These are phyloP conservation scores for Drosophila serrata DNA, from an alignment of 1,140 invertebrate species.

Conservation along the genomic window DNA sequence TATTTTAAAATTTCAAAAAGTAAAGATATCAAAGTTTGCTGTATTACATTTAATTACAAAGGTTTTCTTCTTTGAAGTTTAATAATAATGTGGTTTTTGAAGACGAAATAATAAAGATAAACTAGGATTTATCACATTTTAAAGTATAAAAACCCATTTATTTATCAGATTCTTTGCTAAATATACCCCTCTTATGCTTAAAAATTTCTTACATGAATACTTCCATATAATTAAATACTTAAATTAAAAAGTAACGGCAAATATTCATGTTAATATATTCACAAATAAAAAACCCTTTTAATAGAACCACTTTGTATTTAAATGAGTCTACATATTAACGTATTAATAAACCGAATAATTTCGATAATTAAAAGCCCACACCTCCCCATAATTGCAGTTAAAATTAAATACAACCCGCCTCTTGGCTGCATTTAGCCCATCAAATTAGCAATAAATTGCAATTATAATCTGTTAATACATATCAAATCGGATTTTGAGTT, in stretches of 20 bases:
- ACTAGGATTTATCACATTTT: neutral
- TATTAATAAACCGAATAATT: conserved; percentile 12
- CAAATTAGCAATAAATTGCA: conserved; percentile 32
- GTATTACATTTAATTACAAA: no score
- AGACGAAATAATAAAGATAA: no score
- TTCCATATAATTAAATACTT: neutral
- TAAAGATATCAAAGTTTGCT: neutral
- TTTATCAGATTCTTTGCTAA: no score
- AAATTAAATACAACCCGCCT: neutral
- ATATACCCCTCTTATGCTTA: neutral
- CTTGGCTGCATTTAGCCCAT: conserved; percentile 2
- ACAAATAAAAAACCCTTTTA: neutral
- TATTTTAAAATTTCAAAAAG: no score
- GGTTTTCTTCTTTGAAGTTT: no score
- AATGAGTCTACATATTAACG: neutral
- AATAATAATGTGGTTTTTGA: no score
- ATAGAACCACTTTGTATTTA: conserved; percentile 1
- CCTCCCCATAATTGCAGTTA: neutral
- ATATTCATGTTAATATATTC: neutral
- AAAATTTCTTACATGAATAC: no score
- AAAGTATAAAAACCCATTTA: neutral
- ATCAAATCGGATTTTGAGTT: conserved; percentile 27
- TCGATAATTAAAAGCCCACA: conserved; percentile 2
- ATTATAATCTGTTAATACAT: conserved; percentile 30
- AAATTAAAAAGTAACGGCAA: neutral